These are phyloP conservation scores for Drosophila anceps DNA, from an alignment of 2,888 invertebrate genomes.

Conservation along the genomic window DNA sequence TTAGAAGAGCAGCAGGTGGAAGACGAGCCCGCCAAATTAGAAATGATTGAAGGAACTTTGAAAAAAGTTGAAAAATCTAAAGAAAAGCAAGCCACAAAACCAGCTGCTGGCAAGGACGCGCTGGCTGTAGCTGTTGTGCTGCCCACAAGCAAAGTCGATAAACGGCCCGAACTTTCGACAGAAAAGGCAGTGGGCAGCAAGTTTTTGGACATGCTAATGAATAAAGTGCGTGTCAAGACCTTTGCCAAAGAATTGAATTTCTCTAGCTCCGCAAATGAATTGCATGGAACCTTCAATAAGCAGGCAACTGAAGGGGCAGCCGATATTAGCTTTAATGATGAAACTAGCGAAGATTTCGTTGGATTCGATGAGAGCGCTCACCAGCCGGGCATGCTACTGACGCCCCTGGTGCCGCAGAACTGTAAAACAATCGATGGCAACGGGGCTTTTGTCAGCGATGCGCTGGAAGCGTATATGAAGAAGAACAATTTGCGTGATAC, in stretches of 20 bases:
- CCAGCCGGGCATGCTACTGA: constrained; percentile 83
- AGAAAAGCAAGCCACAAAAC: not conserved
- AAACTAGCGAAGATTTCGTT: constrained; percentile 75
- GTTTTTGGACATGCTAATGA: constrained; percentile 83
- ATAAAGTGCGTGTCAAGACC: constrained; percentile 75
- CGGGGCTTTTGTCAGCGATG: constrained; percentile 86
- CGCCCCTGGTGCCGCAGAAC: constrained; percentile 80
- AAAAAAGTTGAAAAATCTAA: not conserved
- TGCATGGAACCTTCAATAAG: not conserved
- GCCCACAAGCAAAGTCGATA: not conserved
- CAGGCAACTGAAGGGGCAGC: not conserved
- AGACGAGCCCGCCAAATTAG: not conserved
- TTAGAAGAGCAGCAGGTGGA: not conserved
- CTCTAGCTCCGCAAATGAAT: not conserved
- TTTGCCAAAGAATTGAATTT: constrained; percentile 55
- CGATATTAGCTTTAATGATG: constrained; percentile 43
- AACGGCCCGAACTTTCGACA: constrained; percentile 4
- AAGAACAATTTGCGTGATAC: constrained; percentile 74
- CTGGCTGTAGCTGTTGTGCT: not conserved
- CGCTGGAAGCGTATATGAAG: constrained; percentile 86
- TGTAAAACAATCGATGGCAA: constrained; percentile 68
- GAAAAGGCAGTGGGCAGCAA: constrained; percentile 63
- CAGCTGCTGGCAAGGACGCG: not conserved
- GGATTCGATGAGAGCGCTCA: constrained; percentile 83
- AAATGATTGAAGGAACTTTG: not conserved